Base-by-base conservation (phyloP, 1,140 invertebrate genomes). In the Hylaeus volcanicus region DNA sequence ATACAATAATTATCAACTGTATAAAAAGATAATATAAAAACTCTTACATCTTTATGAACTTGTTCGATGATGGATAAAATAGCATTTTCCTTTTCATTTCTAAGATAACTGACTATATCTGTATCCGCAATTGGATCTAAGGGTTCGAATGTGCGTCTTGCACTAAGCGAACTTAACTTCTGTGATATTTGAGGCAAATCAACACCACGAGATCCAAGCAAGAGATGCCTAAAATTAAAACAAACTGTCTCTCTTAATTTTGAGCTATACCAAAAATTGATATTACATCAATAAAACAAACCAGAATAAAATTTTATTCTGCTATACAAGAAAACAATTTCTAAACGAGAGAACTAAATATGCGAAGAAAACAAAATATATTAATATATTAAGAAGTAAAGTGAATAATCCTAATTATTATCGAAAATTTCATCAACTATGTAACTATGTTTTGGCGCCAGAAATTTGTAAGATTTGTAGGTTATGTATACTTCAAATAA, bases 61-160 rank as follows among this genome's bases (percentile, higher is more conserved):
- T 98, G 96, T 92, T 99, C 98, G 88, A 99, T 98, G 9, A 98
- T 95, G 41, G 97, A 96, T 5, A 99, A 93, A 88, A 99, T 97
- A 39, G 97, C 97, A 95, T 98, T 99, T 94, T 99, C 97, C 74
- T 97, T 96, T 94, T 99, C 98, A 95, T 98, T 98, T 92, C 96
- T 96, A 4, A 99, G 92, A 92, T 97, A 99, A 87, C 96, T 97
- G 88, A 97, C 94, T 81, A 98, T 96, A 93, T 99, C 98, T 45
- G 97, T 97, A 89, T 98, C 97, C 66, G 96, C 95, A 58, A 98
- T 96, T 2, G 98, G 97, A 93, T 98, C 97, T 53, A 98, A 93
- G 1, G 98, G 97, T 90, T 98, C 97, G 93, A 98, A 98, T 63
- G 97, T 97, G 79, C 96, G 94, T 79, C 96, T 95, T 5, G 97